These are phyloP conservation scores for Acipenser ruthenus DNA, from an alignment of 2,797 vertebrate species.

Conservation along the genomic window DNA sequence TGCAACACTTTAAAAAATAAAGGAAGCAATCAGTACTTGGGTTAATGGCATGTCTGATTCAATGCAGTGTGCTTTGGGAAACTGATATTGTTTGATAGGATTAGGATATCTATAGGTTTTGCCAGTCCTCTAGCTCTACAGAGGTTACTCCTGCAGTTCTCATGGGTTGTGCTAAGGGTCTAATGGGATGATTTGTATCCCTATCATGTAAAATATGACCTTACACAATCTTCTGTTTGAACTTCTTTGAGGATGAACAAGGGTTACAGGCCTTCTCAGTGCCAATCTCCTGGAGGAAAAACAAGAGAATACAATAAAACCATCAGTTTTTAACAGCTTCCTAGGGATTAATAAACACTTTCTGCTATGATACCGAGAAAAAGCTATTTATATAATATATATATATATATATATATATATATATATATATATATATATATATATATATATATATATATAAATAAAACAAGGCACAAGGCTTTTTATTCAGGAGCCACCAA, in stretches of 20 bases:
- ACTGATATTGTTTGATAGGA: too few relatives aligned
- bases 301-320: conserved; percentile 47
- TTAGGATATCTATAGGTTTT: too few relatives aligned
- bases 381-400: conserved; percentile 4
- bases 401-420: too few relatives aligned
- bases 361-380: conserved; percentile 38
- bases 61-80: too few relatives aligned
- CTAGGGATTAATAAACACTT: conserved; percentile 53
- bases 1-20: too few relatives aligned
- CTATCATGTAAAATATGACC: conserved; percentile 30
- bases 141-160: too few relatives aligned
- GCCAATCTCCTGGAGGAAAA: conserved; percentile 74
- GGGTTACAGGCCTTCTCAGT: conserved; percentile 58
- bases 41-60: too few relatives aligned
- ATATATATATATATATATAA: too few relatives aligned
- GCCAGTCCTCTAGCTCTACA: too few relatives aligned
- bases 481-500: conserved; percentile 39
- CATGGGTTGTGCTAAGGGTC: background rate
- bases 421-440: too few relatives aligned
- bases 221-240: conserved; percentile 86
- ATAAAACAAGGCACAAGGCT: conserved; percentile 13
- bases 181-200: conserved; percentile 1
- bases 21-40: too few relatives aligned
- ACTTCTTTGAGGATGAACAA: conserved; percentile 68
- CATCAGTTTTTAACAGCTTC: conserved; percentile 52